These are phyloP conservation scores for Vandiemenella viatica DNA, from an alignment of 2,888 invertebrate genomes.

Conservation along the genomic window DNA sequence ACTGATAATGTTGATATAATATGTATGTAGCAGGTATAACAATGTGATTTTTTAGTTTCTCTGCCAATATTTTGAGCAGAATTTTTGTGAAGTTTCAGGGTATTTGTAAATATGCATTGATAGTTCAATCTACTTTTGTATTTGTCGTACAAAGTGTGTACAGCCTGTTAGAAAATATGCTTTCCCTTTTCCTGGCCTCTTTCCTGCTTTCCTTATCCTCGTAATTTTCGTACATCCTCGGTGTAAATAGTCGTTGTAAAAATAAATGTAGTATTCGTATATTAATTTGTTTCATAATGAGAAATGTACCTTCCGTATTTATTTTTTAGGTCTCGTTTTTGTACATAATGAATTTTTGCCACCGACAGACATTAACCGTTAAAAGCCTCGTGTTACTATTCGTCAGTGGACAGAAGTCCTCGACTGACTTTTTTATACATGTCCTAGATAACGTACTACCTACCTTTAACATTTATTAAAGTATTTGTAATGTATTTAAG, in stretches of 20 bases:
- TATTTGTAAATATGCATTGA: constrained; percentile 20
- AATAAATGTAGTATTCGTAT: constrained; percentile 20
- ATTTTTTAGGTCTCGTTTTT: constrained; percentile 21
- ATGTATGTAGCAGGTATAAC: constrained; percentile 12
- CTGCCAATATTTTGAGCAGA: constrained; percentile 17
- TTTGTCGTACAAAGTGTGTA: constrained; percentile 7
- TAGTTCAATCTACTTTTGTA: constrained; percentile 17
- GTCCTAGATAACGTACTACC: constrained; percentile 14
- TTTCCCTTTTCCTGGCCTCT: constrained; percentile 7
- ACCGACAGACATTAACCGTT: constrained; percentile 7
- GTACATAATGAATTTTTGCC: constrained; percentile 19
- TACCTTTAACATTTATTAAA: constrained; percentile 13
- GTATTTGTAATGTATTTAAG: constrained; percentile 13
- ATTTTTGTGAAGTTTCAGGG: constrained; percentile 19
- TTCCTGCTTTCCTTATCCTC: constrained; percentile 12
- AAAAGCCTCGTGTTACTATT: constrained; percentile 3
- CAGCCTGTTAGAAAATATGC: constrained; percentile 2
- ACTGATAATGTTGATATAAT: constrained; percentile 7
- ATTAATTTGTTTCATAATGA: constrained; percentile 18
- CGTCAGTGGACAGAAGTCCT: constrained; percentile 1
- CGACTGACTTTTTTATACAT: constrained; percentile 15
- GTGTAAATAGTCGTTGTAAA: constrained; percentile 23
- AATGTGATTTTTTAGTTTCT: constrained; percentile 14
- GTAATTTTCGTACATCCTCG: constrained; percentile 14
- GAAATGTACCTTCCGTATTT: constrained; percentile 18